phyloP scores from a whole-genome alignment of 2,888 invertebrate species.

The Timandra comae region DNA sequence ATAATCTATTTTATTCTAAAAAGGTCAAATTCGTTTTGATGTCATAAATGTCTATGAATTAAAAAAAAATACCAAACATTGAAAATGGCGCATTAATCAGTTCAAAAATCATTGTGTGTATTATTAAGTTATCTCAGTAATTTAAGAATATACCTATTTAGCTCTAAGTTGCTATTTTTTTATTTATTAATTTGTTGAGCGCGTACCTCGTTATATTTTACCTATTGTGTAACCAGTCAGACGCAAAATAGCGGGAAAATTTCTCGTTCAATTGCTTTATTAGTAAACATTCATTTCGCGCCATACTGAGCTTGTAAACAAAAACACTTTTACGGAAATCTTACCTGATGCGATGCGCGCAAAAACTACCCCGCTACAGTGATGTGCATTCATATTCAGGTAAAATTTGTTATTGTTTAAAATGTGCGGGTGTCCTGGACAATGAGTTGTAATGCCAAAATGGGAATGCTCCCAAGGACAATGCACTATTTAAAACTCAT shows the following conservation, averaged over 20 bases:
- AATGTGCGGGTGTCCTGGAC: conserved; percentile 38
- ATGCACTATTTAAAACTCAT: conserved; percentile 65
- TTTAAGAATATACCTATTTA: too few species aligned
- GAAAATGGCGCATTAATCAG: too few species aligned
- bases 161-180: too few species aligned
- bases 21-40: too few species aligned
- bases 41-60: too few species aligned
- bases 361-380: conserved; percentile 37
- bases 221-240: conserved; percentile 15
- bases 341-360: conserved; percentile 42
- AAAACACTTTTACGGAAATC: conserved; percentile 50
- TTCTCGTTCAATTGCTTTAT: conserved; percentile 43
- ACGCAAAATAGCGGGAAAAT: conserved; percentile 47
- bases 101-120: too few species aligned
- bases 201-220: conserved; percentile 15
- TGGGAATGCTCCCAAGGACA: conserved; percentile 64
- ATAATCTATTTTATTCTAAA: too few species aligned
- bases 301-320: conserved; percentile 63
- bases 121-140: too few species aligned
- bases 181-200: background rate
- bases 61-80: too few species aligned
- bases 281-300: conserved; percentile 69
- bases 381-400: conserved; percentile 29
- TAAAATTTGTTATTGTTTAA: conserved; percentile 29
- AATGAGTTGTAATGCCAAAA: conserved; percentile 43